Evolutionary conservation across 2,797 vertebrate genomes (phyloP).

Genomic region (Tympanoctomys barrerae): DNA sequence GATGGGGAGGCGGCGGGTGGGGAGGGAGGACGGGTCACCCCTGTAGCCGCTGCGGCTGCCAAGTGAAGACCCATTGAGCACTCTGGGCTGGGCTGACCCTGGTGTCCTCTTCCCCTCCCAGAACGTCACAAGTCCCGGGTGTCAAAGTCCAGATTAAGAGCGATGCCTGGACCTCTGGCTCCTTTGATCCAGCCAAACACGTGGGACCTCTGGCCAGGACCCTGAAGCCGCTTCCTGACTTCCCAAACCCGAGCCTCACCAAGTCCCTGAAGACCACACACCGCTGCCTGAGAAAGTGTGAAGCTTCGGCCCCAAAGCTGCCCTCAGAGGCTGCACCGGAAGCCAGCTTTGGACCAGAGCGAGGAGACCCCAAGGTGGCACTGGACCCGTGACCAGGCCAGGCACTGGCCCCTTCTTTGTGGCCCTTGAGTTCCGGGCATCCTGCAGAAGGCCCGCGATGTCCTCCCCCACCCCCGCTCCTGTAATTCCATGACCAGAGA

Average conservation of each 20-base stretch:
- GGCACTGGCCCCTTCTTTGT: too few species aligned
- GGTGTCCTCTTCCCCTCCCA: constrained; percentile 44
- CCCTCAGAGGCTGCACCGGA: not conserved
- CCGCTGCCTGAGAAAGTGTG: fast-evolving
- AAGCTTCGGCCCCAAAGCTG: not conserved
- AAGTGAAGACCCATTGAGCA: not conserved
- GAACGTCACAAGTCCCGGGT: constrained; percentile 3
- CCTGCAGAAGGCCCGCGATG: not conserved
- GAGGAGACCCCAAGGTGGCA: not conserved
- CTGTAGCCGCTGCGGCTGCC: fast-evolving
- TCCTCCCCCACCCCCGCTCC: not conserved
- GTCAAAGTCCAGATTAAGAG: constrained; percentile 79
- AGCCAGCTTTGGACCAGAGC: not conserved
- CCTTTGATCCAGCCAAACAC: not conserved
- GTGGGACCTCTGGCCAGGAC: not conserved
- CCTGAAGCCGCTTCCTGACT: not conserved
- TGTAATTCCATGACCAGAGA: not conserved
- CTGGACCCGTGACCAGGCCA: not conserved
- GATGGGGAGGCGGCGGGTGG: not conserved
- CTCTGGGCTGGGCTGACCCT: not conserved
- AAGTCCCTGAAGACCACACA: not conserved
- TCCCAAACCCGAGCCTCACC: not conserved
- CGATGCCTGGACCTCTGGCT: not conserved
- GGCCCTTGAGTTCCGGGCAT: not conserved
- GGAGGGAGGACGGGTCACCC: not conserved